Evolutionary conservation across 2,888 invertebrate genomes (phyloP).

Genomic region (Lycocerus yunnanus): DNA sequence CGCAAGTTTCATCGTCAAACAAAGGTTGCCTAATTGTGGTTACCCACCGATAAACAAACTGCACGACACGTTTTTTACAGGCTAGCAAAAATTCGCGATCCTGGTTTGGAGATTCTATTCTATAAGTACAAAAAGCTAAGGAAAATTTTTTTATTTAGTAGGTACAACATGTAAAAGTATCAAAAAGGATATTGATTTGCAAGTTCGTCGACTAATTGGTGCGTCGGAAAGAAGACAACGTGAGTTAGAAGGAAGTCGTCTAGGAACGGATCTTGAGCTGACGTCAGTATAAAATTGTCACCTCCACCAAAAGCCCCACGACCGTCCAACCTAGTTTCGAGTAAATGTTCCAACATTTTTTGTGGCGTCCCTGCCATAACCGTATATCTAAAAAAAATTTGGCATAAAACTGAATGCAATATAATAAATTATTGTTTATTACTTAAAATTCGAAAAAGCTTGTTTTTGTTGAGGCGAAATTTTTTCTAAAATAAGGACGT

Average conservation of each 20-base stretch:
- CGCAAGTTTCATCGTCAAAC: constrained; percentile 72
- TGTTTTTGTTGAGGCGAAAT: constrained; percentile 63
- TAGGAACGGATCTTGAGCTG: constrained; percentile 71
- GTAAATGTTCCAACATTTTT: constrained; percentile 83
- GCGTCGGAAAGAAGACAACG: constrained; percentile 80
- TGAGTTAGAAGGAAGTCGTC: constrained; percentile 85
- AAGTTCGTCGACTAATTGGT: constrained; percentile 73
- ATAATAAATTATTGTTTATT: constrained; percentile 31
- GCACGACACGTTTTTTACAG: constrained; percentile 75
- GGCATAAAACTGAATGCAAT: not conserved
- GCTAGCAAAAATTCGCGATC: constrained; percentile 70
- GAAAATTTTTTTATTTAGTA: constrained; percentile 36
- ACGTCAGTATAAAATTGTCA: constrained; percentile 52
- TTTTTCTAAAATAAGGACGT: constrained; percentile 80
- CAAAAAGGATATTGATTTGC: constrained; percentile 77
- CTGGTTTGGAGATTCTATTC: constrained; percentile 62
- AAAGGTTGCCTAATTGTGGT: constrained; percentile 73
- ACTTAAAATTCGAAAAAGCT: constrained; percentile 68
- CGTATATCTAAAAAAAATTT: constrained; percentile 66
- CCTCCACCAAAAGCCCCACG: constrained; percentile 58
- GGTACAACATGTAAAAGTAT: not conserved
- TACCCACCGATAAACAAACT: constrained; percentile 79
- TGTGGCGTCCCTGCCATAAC: constrained; percentile 86
- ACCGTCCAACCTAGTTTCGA: constrained; percentile 77
- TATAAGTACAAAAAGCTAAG: constrained; percentile 61